These are phyloP conservation scores for Bedellia somnulentella DNA, from an alignment of 2,888 invertebrate genomes.

Conservation along the genomic window DNA sequence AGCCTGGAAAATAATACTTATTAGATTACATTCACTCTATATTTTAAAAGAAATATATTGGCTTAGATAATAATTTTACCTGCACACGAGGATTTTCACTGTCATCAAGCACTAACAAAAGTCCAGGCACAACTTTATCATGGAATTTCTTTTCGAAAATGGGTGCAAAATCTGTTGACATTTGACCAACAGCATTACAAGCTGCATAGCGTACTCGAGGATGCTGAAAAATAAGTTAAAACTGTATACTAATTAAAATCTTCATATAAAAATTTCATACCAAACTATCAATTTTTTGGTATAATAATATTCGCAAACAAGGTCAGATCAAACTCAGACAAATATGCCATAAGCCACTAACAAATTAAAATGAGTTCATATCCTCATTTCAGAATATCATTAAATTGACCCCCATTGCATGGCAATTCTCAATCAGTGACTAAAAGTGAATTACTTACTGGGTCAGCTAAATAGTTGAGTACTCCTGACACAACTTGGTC, in stretches of 20 bases:
- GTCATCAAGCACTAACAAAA: constrained; percentile 87
- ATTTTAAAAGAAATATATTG: no score
- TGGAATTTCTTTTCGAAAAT: constrained; percentile 97
- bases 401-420: no score
- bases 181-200: constrained; percentile 98
- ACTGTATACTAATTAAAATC: no score
- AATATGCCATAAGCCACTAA: no score
- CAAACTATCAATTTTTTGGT: no score
- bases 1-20: constrained; percentile 51
- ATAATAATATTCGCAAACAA: no score
- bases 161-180: constrained; percentile 98
- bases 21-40: constrained; percentile 87
- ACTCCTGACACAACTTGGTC: constrained; percentile 91
- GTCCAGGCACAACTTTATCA: constrained; percentile 88
- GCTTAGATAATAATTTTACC: constrained; percentile 41
- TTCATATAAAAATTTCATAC: no score
- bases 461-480: constrained; percentile 80
- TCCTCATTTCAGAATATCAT: no score
- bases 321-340: no score
- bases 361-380: no score
- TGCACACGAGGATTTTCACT: constrained; percentile 91
- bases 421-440: no score
- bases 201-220: constrained; percentile 94
- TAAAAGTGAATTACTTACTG: constrained; percentile 63
- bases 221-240: constrained; percentile 67